phyloP scores from a whole-genome alignment of 2,797 vertebrate species.

The Telmatherina bonti region DNA sequence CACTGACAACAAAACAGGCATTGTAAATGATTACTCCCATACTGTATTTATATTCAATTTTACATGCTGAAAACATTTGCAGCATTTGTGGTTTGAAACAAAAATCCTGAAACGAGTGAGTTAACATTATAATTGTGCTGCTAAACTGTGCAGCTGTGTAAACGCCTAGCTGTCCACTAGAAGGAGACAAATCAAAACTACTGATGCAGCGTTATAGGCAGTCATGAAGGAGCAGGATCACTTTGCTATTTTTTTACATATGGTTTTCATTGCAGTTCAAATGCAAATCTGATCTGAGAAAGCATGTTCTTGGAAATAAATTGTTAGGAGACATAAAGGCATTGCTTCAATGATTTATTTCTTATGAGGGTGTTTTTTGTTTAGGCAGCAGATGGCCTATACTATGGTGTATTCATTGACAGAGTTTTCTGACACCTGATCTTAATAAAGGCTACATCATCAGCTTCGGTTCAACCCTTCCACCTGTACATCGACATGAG shows the following conservation, averaged over 20 bases:
- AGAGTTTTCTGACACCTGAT: conserved; percentile 40
- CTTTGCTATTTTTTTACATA: conserved; percentile 29
- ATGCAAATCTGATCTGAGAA: conserved; percentile 30
- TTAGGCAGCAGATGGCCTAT: conserved; percentile 20
- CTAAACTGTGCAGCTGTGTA: conserved; percentile 29
- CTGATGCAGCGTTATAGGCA: conserved; percentile 19
- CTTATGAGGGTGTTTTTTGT: conserved; percentile 14
- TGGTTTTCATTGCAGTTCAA: conserved; percentile 33
- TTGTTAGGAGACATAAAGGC: conserved; percentile 15
- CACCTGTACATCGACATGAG: conserved; percentile 43
- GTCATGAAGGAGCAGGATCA: conserved; percentile 9
- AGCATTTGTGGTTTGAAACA: conserved; percentile 20
- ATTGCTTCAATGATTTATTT: conserved; percentile 30
- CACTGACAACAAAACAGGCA: conserved; percentile 17
- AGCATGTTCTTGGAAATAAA: conserved; percentile 24
- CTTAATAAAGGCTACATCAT: conserved; percentile 58
- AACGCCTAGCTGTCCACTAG: conserved; percentile 58
- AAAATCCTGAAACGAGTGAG: conserved; percentile 9
- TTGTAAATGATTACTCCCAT: conserved; percentile 40
- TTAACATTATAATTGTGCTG: conserved; percentile 7
- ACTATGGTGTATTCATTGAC: conserved; percentile 36
- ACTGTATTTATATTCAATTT: conserved; percentile 26
- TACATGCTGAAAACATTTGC: conserved; percentile 26
- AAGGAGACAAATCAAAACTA: conserved; percentile 65
- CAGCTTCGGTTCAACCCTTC: conserved; percentile 46